phyloP scores from a whole-genome alignment of 1,140 invertebrate genomes.

The Drosophila orosa region DNA sequence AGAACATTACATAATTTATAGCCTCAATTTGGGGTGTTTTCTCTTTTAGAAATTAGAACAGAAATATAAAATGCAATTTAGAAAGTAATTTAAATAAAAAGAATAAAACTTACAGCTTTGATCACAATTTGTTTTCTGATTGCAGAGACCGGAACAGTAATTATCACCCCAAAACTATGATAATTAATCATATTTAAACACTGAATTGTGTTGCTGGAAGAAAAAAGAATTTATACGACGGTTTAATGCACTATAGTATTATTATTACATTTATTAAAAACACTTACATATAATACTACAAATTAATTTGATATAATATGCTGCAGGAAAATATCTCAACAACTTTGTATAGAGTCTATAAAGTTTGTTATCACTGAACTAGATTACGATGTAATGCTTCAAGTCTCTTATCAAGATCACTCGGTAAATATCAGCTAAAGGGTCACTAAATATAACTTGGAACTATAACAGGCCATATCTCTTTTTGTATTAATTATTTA shows the following conservation, averaged over 20 bases:
- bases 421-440: not conserved
- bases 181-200: not conserved
- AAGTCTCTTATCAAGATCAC: slow-evolving; percentile 6
- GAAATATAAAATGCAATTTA: not conserved
- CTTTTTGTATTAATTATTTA: not conserved
- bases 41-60: not conserved
- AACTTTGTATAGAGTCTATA: not conserved
- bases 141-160: not conserved
- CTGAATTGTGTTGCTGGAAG: not conserved
- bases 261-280: not conserved
- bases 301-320: not conserved
- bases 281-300: not conserved
- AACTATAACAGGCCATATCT: not conserved
- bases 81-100: not conserved
- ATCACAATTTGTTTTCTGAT: not conserved
- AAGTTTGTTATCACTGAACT: not conserved
- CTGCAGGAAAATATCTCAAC: not conserved
- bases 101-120: not conserved
- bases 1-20: slow-evolving; percentile 10
- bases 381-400: not conserved
- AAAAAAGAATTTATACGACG: not conserved
- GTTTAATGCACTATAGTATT: not conserved
- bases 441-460: not conserved
- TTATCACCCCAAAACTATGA: not conserved
- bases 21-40: not conserved